Percentiles rank a stretch among this genome's conserved stretches.
Evolutionary conservation across 1,140 invertebrate species (phyloP).

Genomic region (Drosophila eugracilis): DNA sequence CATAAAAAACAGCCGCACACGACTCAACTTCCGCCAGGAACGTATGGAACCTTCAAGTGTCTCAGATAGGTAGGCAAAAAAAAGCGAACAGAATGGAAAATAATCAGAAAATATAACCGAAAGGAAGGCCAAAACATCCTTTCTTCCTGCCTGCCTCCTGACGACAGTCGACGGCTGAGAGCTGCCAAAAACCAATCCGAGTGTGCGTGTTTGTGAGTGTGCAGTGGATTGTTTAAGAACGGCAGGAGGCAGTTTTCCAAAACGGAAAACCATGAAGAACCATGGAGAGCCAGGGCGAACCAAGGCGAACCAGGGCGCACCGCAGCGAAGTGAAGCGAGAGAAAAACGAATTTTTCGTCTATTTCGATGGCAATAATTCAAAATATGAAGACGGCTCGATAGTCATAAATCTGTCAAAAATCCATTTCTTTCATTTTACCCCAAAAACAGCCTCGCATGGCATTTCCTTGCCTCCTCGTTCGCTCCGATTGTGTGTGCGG

Average conservation of each 20-base stretch:
- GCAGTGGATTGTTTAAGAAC: slow-evolving; percentile 29
- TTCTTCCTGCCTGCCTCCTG: slow-evolving; percentile 18
- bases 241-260: slow-evolving; percentile 44
- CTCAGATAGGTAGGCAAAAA: slow-evolving; percentile 14
- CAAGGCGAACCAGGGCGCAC: slow-evolving; percentile 24
- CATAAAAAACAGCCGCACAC: slow-evolving; percentile 20
- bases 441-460: slow-evolving; percentile 68
- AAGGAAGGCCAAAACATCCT: slow-evolving; percentile 30
- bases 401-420: slow-evolving; percentile 85
- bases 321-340: slow-evolving; percentile 40
- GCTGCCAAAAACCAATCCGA: slow-evolving; percentile 49
- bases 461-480: slow-evolving; percentile 68
- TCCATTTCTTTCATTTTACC: slow-evolving; percentile 84
- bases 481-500: slow-evolving; percentile 49
- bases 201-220: slow-evolving; percentile 23
- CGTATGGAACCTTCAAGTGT: slow-evolving; percentile 24
- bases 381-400: slow-evolving; percentile 84
- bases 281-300: slow-evolving; percentile 27
- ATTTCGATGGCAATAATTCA: slow-evolving; percentile 85
- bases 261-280: slow-evolving; percentile 48
- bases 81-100: slow-evolving; percentile 2
- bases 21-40: slow-evolving; percentile 15
- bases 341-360: slow-evolving; percentile 79
- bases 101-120: slow-evolving; percentile 26
- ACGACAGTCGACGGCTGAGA: slow-evolving; percentile 29